Base-by-base conservation (phyloP, 2,888 invertebrate genomes). In the Tortrix viridana region DNA sequence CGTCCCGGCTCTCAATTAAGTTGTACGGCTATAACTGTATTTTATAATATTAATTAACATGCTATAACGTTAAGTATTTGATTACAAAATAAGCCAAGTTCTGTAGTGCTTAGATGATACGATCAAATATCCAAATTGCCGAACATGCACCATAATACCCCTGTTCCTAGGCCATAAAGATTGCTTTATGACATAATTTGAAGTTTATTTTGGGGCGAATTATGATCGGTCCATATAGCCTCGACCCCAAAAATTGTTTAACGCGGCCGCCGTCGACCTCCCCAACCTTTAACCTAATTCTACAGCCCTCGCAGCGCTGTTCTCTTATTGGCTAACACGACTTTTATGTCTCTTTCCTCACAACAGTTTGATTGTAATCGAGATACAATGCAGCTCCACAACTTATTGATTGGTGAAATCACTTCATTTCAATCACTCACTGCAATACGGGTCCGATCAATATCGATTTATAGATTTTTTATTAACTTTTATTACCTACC, bases 201-300 rank as follows among this genome's bases (percentile, higher is more conserved):
- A 72, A 74, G 75, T 80, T 81, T 82, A 84, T 85, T 84, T 80
- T 76, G 71, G 76, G 74, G 66, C 72, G 76, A 77, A 82, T 86
- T 81, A 81, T 82, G 79, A 84, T 81, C 77, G 78, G 78, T 75
- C 74, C 76, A 79, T 78, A 77, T 77, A 82, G 71, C 75, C 74
- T 74, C 82, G 80, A 82, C 83, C 85, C 81, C 79, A 80, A 81
- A 62, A 85, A 79, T 76, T 80, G 78, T 74, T 80, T 75, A 77
- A 80, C 77, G 75, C 73, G 74, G 38, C 52, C 76, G 69, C 65
- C 69, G 72, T 72, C 77, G 76, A 81, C 79, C 81, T 81, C 80
- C 80, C 81, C 82, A 80, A 84, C 81, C 83, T 86, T 81, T 86
- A 82, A 86, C 85, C 86, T 81, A 86, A 86, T 86, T 86, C 78